phyloP scores from a whole-genome alignment of 2,797 vertebrate genomes.

The Falco cherrug region DNA sequence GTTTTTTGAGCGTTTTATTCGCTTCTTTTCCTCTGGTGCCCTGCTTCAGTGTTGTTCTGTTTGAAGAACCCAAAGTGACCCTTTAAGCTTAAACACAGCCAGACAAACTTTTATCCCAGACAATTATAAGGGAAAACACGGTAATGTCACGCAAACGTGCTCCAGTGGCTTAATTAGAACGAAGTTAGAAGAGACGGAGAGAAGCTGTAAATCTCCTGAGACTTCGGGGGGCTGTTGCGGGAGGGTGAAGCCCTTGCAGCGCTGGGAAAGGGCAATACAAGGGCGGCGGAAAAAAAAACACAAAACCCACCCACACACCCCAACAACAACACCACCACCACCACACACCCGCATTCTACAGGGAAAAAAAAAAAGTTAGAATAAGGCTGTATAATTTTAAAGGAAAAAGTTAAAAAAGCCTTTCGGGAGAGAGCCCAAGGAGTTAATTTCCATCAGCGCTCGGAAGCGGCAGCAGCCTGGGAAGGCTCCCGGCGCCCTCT shows the following conservation, averaged over 20 bases:
- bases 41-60: neutral
- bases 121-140: neutral
- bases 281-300: neutral
- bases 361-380: accelerated
- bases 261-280: neutral
- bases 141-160: neutral
- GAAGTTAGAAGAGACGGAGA: neutral
- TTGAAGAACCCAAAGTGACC: neutral
- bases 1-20: accelerated
- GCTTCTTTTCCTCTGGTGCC: neutral
- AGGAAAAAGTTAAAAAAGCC: neutral
- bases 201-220: neutral
- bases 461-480: neutral
- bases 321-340: no score
- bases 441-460: neutral
- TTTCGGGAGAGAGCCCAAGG: neutral
- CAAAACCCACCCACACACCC: no score
- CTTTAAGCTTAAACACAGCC: neutral
- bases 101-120: slow-evolving; percentile 13
- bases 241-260: neutral
- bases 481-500: slow-evolving; percentile 54
- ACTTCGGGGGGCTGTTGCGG: neutral
- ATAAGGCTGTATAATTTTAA: neutral
- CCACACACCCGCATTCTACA: neutral
- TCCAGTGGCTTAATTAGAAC: slow-evolving; percentile 27